phyloP scores from a whole-genome alignment of 2,888 invertebrate species.

The Ophioninae sp. region DNA sequence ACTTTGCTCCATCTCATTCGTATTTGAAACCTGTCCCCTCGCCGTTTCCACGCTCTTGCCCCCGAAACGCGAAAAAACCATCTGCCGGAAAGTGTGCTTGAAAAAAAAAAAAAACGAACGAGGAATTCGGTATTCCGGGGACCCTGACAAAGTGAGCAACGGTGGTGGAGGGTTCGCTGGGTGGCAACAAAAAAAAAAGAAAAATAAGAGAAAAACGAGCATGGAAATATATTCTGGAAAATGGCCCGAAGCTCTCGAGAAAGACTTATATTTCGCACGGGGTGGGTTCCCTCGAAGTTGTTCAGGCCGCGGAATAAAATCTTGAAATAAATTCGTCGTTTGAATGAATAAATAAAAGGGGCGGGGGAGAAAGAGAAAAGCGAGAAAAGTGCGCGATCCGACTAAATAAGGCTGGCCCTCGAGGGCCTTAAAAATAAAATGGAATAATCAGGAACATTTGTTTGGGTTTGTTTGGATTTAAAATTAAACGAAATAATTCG shows the following conservation, averaged over 20 bases:
- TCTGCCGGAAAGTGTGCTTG: constrained; percentile 44
- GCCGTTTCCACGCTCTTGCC: constrained; percentile 19
- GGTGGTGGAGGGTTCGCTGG: background rate
- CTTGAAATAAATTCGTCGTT: constrained; percentile 42
- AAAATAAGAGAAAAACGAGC: too few relatives aligned
- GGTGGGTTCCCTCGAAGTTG: constrained; percentile 8
- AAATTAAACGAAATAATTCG: too few relatives aligned
- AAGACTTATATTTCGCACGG: constrained; percentile 38
- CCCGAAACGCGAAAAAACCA: constrained; percentile 46
- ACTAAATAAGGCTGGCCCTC: too few relatives aligned
- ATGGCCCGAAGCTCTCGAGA: constrained; percentile 45
- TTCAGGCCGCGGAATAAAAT: background rate
- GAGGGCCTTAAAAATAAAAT: too few relatives aligned
- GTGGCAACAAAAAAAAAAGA: too few relatives aligned
- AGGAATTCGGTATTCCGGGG: constrained; percentile 23
- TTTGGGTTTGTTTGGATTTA: too few relatives aligned
- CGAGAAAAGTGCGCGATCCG: too few relatives aligned
- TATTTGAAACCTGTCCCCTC: constrained; percentile 25
- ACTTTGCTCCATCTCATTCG: background rate
- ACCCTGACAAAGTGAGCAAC: constrained; percentile 1
- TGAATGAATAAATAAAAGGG: too few relatives aligned
- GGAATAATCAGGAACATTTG: too few relatives aligned
- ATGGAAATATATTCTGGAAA: constrained; percentile 49
- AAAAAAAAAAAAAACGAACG: constrained; percentile 49
- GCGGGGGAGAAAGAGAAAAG: background rate